phyloP scores from a whole-genome alignment of 2,113 vertebrate species.

The Rhineura floridana region DNA sequence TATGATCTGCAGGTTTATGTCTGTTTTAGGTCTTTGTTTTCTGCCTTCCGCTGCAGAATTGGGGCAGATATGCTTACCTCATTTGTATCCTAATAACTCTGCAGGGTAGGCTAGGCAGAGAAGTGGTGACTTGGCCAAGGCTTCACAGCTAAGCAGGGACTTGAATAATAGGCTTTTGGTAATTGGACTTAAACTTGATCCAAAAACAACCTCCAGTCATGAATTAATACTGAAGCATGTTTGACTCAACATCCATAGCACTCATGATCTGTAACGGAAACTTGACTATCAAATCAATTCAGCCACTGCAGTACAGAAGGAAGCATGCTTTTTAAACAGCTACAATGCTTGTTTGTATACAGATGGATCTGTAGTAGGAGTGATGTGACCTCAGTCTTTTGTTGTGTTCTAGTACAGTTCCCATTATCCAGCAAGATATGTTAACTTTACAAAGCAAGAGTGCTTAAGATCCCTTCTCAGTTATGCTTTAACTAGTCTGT shows the following conservation, averaged over 20 bases:
- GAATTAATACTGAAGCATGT: conserved; percentile 19
- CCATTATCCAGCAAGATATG: not conserved
- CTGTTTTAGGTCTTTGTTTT: too few species aligned
- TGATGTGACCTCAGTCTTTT: not conserved
- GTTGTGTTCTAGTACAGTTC: not conserved
- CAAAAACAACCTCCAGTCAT: not conserved
- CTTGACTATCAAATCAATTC: not conserved
- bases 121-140: not conserved
- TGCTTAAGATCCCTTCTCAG: not conserved
- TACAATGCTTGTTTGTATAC: not conserved
- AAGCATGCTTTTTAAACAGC: not conserved
- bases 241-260: too few species aligned
- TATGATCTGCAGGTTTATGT: too few species aligned
- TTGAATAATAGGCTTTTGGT: not conserved
- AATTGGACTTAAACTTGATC: not conserved
- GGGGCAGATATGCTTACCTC: not conserved
- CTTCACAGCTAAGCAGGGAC: not conserved
- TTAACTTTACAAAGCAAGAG: not conserved
- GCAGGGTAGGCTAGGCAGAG: too few species aligned
- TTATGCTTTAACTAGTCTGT: not conserved
- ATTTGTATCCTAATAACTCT: too few species aligned
- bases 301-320: not conserved
- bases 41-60: not conserved
- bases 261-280: not conserved
- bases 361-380: not conserved